Percentiles rank a stretch among this genome's conserved stretches.
Conservation (phyloP, 2,797 vertebrate genomes). For the Amphiprion clarkii region DNA sequence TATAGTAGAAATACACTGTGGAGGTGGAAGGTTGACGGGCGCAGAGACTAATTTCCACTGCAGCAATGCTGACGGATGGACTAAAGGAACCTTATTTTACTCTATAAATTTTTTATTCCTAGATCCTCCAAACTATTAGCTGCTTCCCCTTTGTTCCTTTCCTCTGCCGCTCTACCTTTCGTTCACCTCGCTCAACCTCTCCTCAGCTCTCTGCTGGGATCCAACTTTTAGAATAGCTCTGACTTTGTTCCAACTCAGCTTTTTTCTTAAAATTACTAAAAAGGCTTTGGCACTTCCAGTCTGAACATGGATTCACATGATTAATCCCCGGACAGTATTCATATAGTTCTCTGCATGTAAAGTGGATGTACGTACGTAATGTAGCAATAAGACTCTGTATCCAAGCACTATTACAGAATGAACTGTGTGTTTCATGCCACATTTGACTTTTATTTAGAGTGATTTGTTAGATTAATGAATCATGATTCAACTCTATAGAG, state of each 20-base stretch:
- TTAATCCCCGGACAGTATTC: slow-evolving; percentile 1
- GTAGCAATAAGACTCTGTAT: neutral
- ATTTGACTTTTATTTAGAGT: too few relatives aligned
- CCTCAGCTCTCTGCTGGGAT: slow-evolving; percentile 63
- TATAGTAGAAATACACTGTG: slow-evolving; percentile 27
- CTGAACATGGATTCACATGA: neutral
- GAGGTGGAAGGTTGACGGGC: slow-evolving; percentile 47
- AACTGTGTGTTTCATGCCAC: too few relatives aligned
- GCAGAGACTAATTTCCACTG: slow-evolving; percentile 72
- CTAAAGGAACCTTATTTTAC: slow-evolving; percentile 78
- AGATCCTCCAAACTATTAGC: slow-evolving; percentile 75
- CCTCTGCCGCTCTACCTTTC: slow-evolving; percentile 37
- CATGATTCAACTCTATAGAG: neutral
- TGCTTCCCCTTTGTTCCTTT: slow-evolving; percentile 67
- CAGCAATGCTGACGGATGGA: slow-evolving; percentile 73
- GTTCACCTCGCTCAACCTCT: slow-evolving; percentile 56
- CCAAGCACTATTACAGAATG: too few relatives aligned
- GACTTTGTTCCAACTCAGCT: slow-evolving; percentile 62
- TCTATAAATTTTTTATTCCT: slow-evolving; percentile 76
- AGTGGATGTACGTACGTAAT: neutral
- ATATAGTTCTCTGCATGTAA: neutral
- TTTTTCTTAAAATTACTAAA: slow-evolving; percentile 47
- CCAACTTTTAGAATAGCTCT: slow-evolving; percentile 53
- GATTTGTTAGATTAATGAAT: neutral
- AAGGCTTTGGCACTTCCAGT: slow-evolving; percentile 8